A percentile compares a stretch with the other conserved stretches of the same genome.
Evolutionary conservation across 1,140 invertebrate species (phyloP).

Genomic region (Homalodisca vitripennis): DNA sequence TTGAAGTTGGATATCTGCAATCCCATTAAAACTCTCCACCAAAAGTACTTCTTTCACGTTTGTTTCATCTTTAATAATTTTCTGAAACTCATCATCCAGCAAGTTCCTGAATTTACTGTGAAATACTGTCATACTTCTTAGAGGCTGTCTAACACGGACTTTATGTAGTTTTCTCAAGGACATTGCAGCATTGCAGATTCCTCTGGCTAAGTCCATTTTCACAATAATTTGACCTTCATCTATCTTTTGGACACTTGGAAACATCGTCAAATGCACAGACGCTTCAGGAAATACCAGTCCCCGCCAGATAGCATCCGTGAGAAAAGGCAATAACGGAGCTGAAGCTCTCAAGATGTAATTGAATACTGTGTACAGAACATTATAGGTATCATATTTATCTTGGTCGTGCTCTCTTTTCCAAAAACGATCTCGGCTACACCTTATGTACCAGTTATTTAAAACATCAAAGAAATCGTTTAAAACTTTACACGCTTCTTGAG

Average conservation of each 20-base stretch:
- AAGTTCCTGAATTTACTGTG: not conserved
- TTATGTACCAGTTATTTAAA: conserved; percentile 96
- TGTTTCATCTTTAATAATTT: not conserved
- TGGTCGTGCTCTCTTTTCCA: not conserved
- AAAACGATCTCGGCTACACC: conserved; percentile 90
- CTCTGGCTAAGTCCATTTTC: conserved; percentile 9
- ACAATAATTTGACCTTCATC: not conserved
- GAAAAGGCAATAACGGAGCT: not conserved
- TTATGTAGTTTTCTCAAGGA: not conserved
- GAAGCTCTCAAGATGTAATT: not conserved
- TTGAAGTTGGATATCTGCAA: not conserved
- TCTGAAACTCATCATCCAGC: not conserved
- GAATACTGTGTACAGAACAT: not conserved
- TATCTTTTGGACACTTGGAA: conserved; percentile 5
- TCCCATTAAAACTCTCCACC: not conserved
- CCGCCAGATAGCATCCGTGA: not conserved
- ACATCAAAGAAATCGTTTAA: conserved; percentile 95
- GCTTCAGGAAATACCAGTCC: not conserved
- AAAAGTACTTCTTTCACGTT: not conserved
- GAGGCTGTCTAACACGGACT: not conserved
- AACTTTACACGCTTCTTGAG: conserved; percentile 92
- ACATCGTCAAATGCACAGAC: not conserved
- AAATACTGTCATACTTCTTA: not conserved
- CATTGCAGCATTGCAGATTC: not conserved
- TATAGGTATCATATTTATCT: not conserved